phyloP scores from a whole-genome alignment of 2,888 invertebrate species.

The Hofmannophila pseudospretella region DNA sequence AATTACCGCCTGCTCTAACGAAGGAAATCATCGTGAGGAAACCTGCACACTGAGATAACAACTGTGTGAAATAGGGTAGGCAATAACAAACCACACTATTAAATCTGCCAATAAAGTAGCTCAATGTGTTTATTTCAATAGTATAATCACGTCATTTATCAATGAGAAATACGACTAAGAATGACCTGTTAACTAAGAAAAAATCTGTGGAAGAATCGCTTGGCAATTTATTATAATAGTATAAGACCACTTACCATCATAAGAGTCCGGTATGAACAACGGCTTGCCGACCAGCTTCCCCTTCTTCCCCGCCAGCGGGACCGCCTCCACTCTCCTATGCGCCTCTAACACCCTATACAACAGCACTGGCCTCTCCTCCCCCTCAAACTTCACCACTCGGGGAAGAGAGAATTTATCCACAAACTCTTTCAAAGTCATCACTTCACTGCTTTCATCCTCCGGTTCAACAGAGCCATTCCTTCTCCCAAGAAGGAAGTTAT shows the following conservation, averaged over 20 bases:
- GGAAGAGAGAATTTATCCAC: slow-evolving; percentile 80
- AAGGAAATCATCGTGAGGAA: too few relatives aligned
- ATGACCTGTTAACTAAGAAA: too few relatives aligned
- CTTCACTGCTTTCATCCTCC: slow-evolving; percentile 67
- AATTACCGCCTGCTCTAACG: too few relatives aligned
- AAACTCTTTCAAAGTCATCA: slow-evolving; percentile 75
- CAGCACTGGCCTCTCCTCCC: slow-evolving; percentile 77
- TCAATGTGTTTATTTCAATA: too few relatives aligned
- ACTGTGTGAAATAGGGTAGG: too few relatives aligned
- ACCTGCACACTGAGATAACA: too few relatives aligned
- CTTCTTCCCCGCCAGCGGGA: slow-evolving; percentile 75
- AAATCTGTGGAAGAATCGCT: too few relatives aligned
- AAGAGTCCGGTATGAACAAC: slow-evolving; percentile 81
- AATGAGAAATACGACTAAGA: too few relatives aligned
- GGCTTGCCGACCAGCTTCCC: slow-evolving; percentile 77
- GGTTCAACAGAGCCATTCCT: slow-evolving; percentile 63
- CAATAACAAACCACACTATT: too few relatives aligned
- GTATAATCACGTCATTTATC: too few relatives aligned
- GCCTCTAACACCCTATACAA: slow-evolving; percentile 80
- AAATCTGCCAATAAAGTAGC: too few relatives aligned
- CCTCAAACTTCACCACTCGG: slow-evolving; percentile 77
- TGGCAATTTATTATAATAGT: too few relatives aligned
- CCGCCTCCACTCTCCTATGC: slow-evolving; percentile 80
- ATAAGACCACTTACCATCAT: slow-evolving; percentile 77
- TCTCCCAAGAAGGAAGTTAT: slow-evolving; percentile 61